Evolutionary conservation across 2,888 invertebrate species (phyloP).

Genomic region (Sisyra nigra): DNA sequence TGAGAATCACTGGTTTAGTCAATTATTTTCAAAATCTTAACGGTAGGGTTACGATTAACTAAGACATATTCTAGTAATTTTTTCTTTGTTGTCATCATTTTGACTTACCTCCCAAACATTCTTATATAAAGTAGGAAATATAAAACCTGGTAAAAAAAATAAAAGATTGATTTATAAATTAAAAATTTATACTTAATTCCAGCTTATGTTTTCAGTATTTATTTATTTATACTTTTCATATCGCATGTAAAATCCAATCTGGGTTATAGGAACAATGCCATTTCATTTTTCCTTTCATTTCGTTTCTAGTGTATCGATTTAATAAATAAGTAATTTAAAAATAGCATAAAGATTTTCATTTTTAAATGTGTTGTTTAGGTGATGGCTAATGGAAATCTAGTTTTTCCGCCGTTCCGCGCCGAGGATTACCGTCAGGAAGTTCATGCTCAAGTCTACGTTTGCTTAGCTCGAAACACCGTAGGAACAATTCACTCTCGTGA

Average conservation of each 20-base stretch:
- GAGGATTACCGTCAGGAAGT: conserved; percentile 88
- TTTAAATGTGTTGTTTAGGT: conserved; percentile 35
- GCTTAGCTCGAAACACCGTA: conserved; percentile 75
- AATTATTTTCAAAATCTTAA: no score
- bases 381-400: conserved; percentile 79
- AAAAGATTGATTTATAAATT: no score
- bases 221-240: background rate
- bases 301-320: background rate
- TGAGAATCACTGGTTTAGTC: no score
- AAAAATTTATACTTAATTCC: no score
- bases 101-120: no score
- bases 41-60: no score
- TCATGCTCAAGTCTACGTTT: conserved; percentile 87
- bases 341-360: background rate
- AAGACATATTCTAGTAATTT: no score
- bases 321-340: background rate
- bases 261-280: background rate
- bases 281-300: background rate
- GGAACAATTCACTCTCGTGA: conserved; percentile 84
- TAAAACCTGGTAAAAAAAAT: no score
- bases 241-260: background rate
- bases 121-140: no score
- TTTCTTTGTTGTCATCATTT: no score
- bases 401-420: conserved; percentile 87
- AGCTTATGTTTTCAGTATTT: no score